These are phyloP conservation scores for Troides helena DNA, from an alignment of 2,888 invertebrate species.

Conservation along the genomic window DNA sequence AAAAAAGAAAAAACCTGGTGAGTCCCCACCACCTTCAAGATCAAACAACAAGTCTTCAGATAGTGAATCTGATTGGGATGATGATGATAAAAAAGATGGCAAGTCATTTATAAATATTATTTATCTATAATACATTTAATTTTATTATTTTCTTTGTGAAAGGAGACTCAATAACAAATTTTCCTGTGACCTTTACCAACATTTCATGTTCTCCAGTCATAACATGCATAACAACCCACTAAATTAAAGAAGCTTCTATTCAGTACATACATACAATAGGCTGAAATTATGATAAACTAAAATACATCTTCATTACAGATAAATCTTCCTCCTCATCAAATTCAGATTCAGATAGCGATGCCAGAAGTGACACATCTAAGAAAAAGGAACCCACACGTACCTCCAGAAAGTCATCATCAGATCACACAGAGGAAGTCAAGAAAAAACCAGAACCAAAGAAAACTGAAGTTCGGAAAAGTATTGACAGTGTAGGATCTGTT, in stretches of 20 bases:
- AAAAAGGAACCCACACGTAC: slow-evolving; percentile 67
- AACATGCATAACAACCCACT: no score
- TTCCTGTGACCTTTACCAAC: no score
- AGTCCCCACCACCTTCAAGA: slow-evolving; percentile 63
- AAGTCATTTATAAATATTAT: slow-evolving; percentile 35
- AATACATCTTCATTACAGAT: slow-evolving; percentile 14
- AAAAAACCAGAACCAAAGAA: slow-evolving; percentile 64
- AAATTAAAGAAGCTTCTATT: no score
- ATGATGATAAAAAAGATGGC: slow-evolving; percentile 66
- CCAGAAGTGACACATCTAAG: slow-evolving; percentile 57
- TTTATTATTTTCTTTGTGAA: no score
- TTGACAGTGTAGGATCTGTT: slow-evolving; percentile 58
- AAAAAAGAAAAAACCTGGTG: slow-evolving; percentile 84
- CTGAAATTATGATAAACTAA: no score
- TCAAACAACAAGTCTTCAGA: slow-evolving; percentile 78
- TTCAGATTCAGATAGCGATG: slow-evolving; percentile 75
- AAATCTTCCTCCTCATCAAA: slow-evolving; percentile 67
- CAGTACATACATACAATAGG: no score
- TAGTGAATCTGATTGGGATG: slow-evolving; percentile 79
- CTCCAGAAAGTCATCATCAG: slow-evolving; percentile 58
- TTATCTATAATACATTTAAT: no score
- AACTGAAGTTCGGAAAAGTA: slow-evolving; percentile 64
- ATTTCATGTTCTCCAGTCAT: no score
- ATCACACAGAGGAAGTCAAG: slow-evolving; percentile 59
- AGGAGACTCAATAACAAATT: no score